A percentile compares a stretch with the other conserved stretches of the same genome.
Conservation (phyloP, 2,113 vertebrate genomes). For the Microcebus murinus region DNA sequence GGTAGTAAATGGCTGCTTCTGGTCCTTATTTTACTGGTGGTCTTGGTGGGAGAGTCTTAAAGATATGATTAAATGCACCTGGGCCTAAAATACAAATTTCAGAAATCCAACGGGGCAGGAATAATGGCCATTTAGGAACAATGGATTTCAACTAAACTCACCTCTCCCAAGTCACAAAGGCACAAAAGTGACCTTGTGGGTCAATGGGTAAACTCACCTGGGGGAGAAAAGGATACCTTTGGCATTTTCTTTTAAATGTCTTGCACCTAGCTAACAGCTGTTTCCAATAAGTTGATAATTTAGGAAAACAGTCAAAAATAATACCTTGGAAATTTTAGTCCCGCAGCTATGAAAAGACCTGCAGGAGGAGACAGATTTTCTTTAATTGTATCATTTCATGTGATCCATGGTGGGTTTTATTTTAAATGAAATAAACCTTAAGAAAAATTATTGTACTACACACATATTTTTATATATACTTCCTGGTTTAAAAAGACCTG, state of each 20-base stretch:
- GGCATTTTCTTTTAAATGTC: slow-evolving; percentile 50
- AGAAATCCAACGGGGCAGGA: background rate
- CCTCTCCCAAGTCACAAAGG: background rate
- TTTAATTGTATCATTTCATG: slow-evolving; percentile 82
- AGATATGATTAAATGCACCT: background rate
- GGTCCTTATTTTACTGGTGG: background rate
- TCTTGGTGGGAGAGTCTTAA: background rate
- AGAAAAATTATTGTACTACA: slow-evolving; percentile 76
- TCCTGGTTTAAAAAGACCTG: slow-evolving; percentile 69
- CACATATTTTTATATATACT: slow-evolving; percentile 66
- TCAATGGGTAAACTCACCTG: background rate
- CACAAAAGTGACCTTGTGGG: slow-evolving; percentile 28
- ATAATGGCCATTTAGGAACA: background rate
- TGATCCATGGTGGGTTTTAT: slow-evolving; percentile 77
- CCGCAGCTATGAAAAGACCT: slow-evolving; percentile 81
- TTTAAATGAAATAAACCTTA: slow-evolving; percentile 77
- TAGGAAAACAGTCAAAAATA: slow-evolving; percentile 84
- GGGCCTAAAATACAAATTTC: slow-evolving; percentile 19
- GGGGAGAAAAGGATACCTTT: slow-evolving; percentile 51
- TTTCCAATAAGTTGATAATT: slow-evolving; percentile 84
- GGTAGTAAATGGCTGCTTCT: background rate
- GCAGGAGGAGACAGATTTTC: slow-evolving; percentile 76
- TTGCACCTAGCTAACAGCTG: slow-evolving; percentile 75
- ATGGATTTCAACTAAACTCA: background rate
- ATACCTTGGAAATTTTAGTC: slow-evolving; percentile 78